phyloP scores from a whole-genome alignment of 1,140 invertebrate species.

The Papilio glaucus region DNA sequence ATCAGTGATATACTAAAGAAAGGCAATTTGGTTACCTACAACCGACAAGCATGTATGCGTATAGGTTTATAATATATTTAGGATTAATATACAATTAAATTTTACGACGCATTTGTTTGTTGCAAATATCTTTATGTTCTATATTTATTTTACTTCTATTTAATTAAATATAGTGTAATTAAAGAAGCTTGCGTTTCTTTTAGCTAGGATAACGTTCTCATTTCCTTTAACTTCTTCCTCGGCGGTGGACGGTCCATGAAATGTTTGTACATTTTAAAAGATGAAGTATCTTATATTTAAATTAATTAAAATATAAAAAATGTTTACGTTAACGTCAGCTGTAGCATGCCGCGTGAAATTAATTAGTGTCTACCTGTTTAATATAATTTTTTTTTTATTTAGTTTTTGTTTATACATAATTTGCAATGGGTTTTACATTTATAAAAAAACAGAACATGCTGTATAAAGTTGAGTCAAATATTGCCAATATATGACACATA shows the following conservation, averaged over 20 bases:
- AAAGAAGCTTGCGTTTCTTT: not conserved
- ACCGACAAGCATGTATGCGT: too few relatives aligned
- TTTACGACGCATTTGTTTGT: too few relatives aligned
- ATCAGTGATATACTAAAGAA: too few relatives aligned
- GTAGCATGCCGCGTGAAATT: not conserved
- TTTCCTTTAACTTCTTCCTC: not conserved
- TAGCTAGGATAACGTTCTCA: not conserved
- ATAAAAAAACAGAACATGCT: too few relatives aligned
- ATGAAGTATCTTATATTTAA: not conserved
- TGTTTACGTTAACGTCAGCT: not conserved
- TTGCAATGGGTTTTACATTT: too few relatives aligned
- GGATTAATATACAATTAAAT: too few relatives aligned
- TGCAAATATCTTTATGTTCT: too few relatives aligned
- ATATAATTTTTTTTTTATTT: not conserved
- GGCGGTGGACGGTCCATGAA: not conserved
- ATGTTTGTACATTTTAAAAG: not conserved
- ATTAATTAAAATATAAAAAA: slow-evolving; percentile 15
- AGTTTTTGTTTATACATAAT: not conserved
- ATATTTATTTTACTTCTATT: not conserved
- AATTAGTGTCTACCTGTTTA: not conserved
- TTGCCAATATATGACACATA: too few relatives aligned
- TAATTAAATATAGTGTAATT: not conserved
- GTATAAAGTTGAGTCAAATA: too few relatives aligned
- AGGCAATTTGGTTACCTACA: too few relatives aligned
- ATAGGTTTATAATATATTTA: too few relatives aligned